Conservation (phyloP, 2,113 vertebrate genomes). For the Muntiacus reevesi region DNA sequence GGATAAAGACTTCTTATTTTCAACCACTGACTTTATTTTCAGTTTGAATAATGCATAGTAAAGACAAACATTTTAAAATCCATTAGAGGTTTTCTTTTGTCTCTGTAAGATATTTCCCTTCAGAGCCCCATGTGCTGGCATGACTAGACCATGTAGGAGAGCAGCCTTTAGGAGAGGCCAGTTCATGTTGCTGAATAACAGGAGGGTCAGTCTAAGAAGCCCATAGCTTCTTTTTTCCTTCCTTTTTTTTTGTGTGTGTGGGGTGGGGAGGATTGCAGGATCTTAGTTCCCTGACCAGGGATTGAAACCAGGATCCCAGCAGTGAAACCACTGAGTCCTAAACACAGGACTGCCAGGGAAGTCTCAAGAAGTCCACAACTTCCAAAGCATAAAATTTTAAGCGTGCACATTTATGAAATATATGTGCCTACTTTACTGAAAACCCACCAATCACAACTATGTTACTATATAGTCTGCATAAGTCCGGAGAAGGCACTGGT, state of each 20-base stretch:
- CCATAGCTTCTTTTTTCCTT: background rate
- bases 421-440: background rate
- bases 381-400: background rate
- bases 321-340: background rate
- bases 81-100: background rate
- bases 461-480: background rate
- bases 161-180: background rate
- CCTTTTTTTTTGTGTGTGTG: background rate
- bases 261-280: background rate
- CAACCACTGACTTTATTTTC: background rate
- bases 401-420: background rate
- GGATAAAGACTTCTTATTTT: constrained; percentile 19
- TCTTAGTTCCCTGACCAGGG: background rate
- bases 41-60: background rate
- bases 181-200: background rate
- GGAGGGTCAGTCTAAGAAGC: background rate
- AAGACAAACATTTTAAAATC: constrained; percentile 18
- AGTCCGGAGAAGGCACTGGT: background rate
- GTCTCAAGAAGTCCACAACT: background rate
- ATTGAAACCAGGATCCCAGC: background rate
- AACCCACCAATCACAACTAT: background rate
- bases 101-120: background rate
- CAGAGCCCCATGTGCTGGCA: background rate
- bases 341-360: background rate
- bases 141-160: background rate